Evolutionary conservation across 2,113 vertebrate species (phyloP), one percentile per base, ranked within the genome.

Genomic region (Takifugu bimaculatus): DNA sequence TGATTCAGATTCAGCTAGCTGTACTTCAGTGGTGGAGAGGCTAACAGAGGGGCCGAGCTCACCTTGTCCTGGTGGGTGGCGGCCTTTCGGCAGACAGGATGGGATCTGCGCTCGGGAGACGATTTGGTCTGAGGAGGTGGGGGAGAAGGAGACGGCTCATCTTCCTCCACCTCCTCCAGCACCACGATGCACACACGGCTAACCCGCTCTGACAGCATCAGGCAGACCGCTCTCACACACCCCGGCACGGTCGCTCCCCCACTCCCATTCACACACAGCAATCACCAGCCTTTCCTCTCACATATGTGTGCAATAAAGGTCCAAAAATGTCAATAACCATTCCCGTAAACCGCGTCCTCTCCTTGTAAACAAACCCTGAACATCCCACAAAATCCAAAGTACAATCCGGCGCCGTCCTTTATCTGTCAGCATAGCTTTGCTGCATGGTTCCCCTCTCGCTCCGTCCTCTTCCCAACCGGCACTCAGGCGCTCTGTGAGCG

Each of bases 171-270:
- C 92, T 99, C 96, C 94, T 99, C 96, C 91, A 99, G 92, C 90
- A 99, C 96, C 90, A 99, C 96, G 88, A 99, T 98, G 91, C 96
- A 99, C 86, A 99, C 96, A 77, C 96, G 95, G 91, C 96, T 99
- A 87, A 95, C 96, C 88, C 93, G 92, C 91, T 92, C 92, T 57
- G 85, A 93, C 90, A 93, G 89, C 88, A 92, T 89, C 82, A 57
- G 81, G 73, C 79, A 81, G 53, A 58, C 70, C 27, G 29, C 54
- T 62, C 35, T 39, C 35, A 26, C 58, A 44, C 54, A 54, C 52
- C 25, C 48, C 10, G 7, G 52, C 66, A 47, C 59, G 14, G 50
- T 43, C 65, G 54, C 68, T 53, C 60, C 59, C 59, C 50, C 62
- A 25, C 63, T 9, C 49, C 3, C 26, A 35, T 44, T 58, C 69